Evolutionary conservation across 2,113 vertebrate species (phyloP), one percentile per base, ranked within the genome.

Genomic region (Limanda limanda): DNA sequence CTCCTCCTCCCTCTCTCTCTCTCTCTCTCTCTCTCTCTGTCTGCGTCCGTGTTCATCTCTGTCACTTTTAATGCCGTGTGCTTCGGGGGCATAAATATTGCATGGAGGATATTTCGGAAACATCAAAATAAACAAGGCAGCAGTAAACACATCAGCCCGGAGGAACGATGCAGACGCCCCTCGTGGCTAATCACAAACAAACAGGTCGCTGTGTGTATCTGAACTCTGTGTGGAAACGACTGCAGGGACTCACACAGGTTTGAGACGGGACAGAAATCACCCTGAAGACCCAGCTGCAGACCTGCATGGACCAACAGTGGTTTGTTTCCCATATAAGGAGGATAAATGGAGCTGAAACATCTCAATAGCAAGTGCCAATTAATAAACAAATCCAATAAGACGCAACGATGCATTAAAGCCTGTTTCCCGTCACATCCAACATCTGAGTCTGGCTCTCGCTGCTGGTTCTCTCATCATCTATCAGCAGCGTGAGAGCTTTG

Each of bases 191-290:
- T 81, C 71, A 81, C 51, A 66, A 61, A 68, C 52, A 62, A 59
- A 37, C 72, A 60, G 78, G 69, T 79, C 11, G 15, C 59, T 60
- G 71, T 48, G 20, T 51, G n/a, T n/a, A n/a, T 59, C 60, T 77
- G 82, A 86, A 76, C 74, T 87, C 66, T 85, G 74, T 52, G 13
- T 63, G 47, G 51, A 70, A 52, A 76, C 47, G 74, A 74, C 82
- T 60, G 40, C 25, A 60, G 84, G 72, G 74, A 31, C 6, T 7
- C 31, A 31, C 31, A 31, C 31, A 6, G 27, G 5, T 31, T 31
- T 31, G 5, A 6, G 27, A 31, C 27, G 31, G 31, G 31, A 77
- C 51, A 42, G 40, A 4, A 42, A 13, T n/a, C n/a, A 37, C 35
- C 35, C 35, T 10, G 35, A 9, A 37, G 8, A 37, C 35, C 1